Conservation (phyloP, 2,113 vertebrate species). For the Chamaea fasciata region DNA sequence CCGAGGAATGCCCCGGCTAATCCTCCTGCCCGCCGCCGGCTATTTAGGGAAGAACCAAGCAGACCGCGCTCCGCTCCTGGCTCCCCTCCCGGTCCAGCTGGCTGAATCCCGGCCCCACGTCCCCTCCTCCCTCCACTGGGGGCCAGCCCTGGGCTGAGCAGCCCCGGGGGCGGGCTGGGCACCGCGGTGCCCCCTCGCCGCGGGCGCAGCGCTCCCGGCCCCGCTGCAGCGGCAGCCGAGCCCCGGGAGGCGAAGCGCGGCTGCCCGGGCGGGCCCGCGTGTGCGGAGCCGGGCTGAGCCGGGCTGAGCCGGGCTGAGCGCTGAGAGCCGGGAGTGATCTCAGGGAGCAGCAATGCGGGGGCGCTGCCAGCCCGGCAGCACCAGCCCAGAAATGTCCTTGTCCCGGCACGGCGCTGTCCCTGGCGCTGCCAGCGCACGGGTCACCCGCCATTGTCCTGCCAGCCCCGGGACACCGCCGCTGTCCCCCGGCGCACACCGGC, state of each 20-base stretch:
- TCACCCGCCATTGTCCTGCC: neutral
- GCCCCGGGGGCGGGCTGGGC: neutral
- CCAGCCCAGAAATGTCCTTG: neutral
- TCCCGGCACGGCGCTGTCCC: neutral
- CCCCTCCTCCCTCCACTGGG: neutral
- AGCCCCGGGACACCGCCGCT: neutral
- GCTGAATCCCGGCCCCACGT: neutral
- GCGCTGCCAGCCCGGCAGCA: neutral
- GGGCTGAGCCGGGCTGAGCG: neutral
- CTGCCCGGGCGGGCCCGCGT: neutral
- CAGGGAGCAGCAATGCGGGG: neutral
- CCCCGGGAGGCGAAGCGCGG: fast-evolving
- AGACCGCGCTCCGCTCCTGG: neutral
- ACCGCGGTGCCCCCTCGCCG: neutral
- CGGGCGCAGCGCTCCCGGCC: neutral
- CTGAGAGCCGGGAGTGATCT: neutral
- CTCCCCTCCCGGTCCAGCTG: neutral
- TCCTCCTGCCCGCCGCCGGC: neutral
- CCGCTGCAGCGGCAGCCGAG: neutral
- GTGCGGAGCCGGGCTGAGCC: too few species aligned
- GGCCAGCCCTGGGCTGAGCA: neutral
- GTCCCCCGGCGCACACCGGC: neutral
- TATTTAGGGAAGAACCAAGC: slow-evolving; percentile 36
- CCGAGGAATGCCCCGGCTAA: slow-evolving; percentile 32
- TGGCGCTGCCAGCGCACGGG: neutral